phyloP scores from a whole-genome alignment of 2,797 vertebrate genomes.

The Synanceia verrucosa region DNA sequence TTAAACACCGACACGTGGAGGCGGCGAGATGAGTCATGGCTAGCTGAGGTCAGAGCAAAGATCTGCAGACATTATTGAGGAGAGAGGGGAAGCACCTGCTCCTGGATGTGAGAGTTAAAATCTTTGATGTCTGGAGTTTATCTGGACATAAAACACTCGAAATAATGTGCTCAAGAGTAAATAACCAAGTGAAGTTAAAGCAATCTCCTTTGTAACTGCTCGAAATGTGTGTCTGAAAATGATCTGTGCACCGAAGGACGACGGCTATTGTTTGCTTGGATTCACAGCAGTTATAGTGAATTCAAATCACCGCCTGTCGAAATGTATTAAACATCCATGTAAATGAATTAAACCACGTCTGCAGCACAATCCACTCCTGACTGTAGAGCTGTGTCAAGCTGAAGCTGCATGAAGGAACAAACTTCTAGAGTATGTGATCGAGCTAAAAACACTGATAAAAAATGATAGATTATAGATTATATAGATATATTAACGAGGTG shows the following conservation, averaged over 20 bases:
- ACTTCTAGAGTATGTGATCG: not conserved
- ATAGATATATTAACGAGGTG: too few relatives aligned
- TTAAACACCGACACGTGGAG: constrained; percentile 27
- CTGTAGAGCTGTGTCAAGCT: not conserved
- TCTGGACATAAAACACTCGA: not conserved
- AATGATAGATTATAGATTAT: too few relatives aligned
- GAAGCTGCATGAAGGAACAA: not conserved
- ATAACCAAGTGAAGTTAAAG: not conserved
- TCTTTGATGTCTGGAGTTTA: not conserved
- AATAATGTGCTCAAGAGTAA: not conserved
- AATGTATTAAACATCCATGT: too few relatives aligned
- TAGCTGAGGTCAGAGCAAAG: constrained; percentile 72
- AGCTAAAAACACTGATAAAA: too few relatives aligned
- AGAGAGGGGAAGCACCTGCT: constrained; percentile 72
- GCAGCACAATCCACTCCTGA: too few relatives aligned
- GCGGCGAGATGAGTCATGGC: constrained; percentile 74
- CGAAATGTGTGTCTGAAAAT: not conserved
- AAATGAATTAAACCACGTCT: too few relatives aligned
- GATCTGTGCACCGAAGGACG: too few relatives aligned
- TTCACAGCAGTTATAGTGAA: too few relatives aligned
- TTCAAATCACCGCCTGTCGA: too few relatives aligned
- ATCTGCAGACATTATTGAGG: constrained; percentile 55
- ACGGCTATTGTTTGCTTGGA: too few relatives aligned
- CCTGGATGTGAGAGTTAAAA: not conserved
- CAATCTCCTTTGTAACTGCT: not conserved